A percentile compares a stretch with the other conserved stretches of the same genome.
Evolutionary conservation across 1,140 invertebrate genomes (phyloP).

Genomic region (Helicorthomorpha holstii): DNA sequence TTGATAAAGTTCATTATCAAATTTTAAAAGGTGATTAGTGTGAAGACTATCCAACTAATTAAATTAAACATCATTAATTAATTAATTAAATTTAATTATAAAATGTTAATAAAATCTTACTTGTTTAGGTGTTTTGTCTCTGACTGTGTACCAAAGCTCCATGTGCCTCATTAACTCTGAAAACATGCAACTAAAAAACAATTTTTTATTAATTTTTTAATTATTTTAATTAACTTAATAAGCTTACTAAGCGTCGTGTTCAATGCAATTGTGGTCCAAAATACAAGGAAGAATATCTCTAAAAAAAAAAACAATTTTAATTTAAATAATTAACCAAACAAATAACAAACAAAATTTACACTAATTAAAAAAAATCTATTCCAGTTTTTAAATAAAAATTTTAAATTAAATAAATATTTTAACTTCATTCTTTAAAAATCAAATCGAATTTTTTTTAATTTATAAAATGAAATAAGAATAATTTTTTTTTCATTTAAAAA

Average conservation of each 20-base stretch:
- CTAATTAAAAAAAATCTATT: no score
- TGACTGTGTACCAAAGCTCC: constrained; percentile 48
- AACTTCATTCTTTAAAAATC: no score
- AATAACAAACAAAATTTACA: no score
- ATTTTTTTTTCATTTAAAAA: no score
- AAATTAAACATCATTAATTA: no score
- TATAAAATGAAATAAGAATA: no score
- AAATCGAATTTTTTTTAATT: no score
- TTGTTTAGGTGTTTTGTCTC: constrained; percentile 20
- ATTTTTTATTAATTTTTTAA: constrained; percentile 9
- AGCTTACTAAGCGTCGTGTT: constrained; percentile 57
- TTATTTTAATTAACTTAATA: constrained; percentile 8
- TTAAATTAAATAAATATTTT: no score
- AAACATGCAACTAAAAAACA: constrained; percentile 43
- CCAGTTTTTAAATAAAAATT: no score
- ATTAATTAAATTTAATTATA: no score
- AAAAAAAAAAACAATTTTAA: constrained; percentile 5
- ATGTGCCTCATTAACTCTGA: constrained; percentile 50
- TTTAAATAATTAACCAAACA: neutral
- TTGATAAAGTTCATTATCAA: constrained; percentile 44
- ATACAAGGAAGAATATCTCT: constrained; percentile 37
- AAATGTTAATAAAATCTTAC: neutral
- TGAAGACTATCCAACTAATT: no score
- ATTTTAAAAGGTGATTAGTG: no score
- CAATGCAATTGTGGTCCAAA: constrained; percentile 42